These are phyloP conservation scores for Beaufortia kweichowensis DNA, from an alignment of 2,113 vertebrate species.

Conservation along the genomic window DNA sequence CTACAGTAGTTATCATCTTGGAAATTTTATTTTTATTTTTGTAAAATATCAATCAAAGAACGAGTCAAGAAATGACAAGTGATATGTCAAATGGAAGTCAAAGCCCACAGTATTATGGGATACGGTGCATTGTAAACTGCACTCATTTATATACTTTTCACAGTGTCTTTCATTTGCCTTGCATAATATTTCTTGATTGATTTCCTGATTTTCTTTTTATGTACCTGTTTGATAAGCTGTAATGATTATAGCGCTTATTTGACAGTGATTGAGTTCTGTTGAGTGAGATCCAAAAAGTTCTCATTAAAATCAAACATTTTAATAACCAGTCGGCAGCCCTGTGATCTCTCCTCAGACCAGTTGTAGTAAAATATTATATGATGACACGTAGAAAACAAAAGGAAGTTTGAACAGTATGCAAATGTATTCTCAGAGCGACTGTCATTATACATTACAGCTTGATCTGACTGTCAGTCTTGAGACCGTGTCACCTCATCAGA, in stretches of 20 bases:
- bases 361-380: neutral
- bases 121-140: no score
- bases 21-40: no score
- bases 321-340: conserved; percentile 14
- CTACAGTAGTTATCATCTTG: no score
- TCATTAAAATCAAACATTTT: conserved; percentile 25
- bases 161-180: neutral
- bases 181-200: neutral
- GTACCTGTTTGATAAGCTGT: conserved; percentile 38
- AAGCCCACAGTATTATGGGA: no score
- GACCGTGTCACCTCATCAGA: no score
- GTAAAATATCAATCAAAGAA: no score
- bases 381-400: conserved; percentile 15
- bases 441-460: no score
- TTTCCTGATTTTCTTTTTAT: conserved; percentile 1
- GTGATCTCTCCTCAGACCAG: neutral
- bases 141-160: no score
- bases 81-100: no score
- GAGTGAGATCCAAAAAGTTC: conserved; percentile 24
- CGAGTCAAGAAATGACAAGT: no score
- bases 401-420: neutral
- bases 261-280: conserved; percentile 21
- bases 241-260: conserved; percentile 37
- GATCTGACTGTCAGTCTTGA: no score
- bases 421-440: no score